Percentiles rank a stretch among this genome's conserved stretches.
These are phyloP conservation scores for Melinaea marsaeus DNA, from an alignment of 2,888 invertebrate species.

Conservation along the genomic window DNA sequence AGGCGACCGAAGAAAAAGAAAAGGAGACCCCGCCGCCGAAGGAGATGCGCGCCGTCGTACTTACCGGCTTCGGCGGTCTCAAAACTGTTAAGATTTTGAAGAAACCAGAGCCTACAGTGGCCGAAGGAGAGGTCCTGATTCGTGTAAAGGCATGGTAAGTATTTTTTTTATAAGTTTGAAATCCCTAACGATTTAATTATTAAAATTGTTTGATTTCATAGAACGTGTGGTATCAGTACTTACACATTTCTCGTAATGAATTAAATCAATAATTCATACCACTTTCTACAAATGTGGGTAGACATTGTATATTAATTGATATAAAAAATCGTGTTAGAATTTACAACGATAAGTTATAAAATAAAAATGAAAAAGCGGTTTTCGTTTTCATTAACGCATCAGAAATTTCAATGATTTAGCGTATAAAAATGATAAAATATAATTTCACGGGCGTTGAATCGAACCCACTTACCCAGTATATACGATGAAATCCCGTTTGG, in stretches of 20 bases:
- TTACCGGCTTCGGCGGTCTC: slow-evolving; percentile 90
- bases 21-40: slow-evolving; percentile 81
- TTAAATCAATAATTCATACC: background rate
- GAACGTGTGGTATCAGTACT: too few relatives aligned
- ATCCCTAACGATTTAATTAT: slow-evolving; percentile 2
- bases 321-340: too few relatives aligned
- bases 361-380: background rate
- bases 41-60: slow-evolving; percentile 90
- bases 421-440: slow-evolving; percentile 18
- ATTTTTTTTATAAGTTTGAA: slow-evolving; percentile 12
- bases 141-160: slow-evolving; percentile 92
- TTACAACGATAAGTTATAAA: too few relatives aligned
- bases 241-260: too few relatives aligned
- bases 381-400: slow-evolving; percentile 9
- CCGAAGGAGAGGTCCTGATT: slow-evolving; percentile 87
- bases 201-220: background rate
- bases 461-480: slow-evolving; percentile 40
- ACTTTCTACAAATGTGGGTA: slow-evolving; percentile 22
- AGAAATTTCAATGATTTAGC: slow-evolving; percentile 7
- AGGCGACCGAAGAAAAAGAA: slow-evolving; percentile 75
- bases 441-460: slow-evolving; percentile 31
- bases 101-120: slow-evolving; percentile 85
- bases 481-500: slow-evolving; percentile 40
- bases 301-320: background rate
- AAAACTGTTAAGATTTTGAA: slow-evolving; percentile 90